phyloP scores from a whole-genome alignment of 2,888 invertebrate species.

The Romanomermis culicivorax region DNA sequence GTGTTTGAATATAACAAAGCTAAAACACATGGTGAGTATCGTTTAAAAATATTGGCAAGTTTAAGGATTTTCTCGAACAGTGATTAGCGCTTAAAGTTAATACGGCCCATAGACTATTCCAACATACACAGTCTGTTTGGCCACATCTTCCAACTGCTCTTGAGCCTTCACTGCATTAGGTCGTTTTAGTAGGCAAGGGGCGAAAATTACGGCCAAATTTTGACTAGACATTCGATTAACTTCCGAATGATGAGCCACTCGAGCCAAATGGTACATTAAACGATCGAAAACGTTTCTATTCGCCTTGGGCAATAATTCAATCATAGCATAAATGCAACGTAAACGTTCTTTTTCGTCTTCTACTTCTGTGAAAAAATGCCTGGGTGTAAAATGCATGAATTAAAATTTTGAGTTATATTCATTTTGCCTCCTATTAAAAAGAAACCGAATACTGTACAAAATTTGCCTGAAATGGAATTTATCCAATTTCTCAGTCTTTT shows the following conservation, averaged over 20 bases:
- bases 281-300: slow-evolving; percentile 66
- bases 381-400: no score
- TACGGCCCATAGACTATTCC: neutral
- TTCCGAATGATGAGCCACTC: slow-evolving; percentile 39
- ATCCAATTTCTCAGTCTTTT: no score
- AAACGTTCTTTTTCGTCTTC: slow-evolving; percentile 58
- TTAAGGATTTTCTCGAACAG: neutral
- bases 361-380: slow-evolving; percentile 40
- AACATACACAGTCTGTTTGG: slow-evolving; percentile 51
- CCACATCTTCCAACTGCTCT: slow-evolving; percentile 58
- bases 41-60: no score
- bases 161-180: slow-evolving; percentile 68
- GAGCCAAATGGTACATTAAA: slow-evolving; percentile 69
- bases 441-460: no score
- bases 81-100: neutral
- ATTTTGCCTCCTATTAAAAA: no score
- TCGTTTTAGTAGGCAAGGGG: slow-evolving; percentile 72
- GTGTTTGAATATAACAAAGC: no score
- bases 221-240: slow-evolving; percentile 76
- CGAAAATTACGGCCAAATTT: slow-evolving; percentile 76
- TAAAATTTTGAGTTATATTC: no score
- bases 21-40: no score
- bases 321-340: slow-evolving; percentile 58
- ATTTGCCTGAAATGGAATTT: no score
- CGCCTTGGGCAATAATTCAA: slow-evolving; percentile 64